Conservation (phyloP, 1,140 invertebrate species). For the Frieseomelitta varia region DNA sequence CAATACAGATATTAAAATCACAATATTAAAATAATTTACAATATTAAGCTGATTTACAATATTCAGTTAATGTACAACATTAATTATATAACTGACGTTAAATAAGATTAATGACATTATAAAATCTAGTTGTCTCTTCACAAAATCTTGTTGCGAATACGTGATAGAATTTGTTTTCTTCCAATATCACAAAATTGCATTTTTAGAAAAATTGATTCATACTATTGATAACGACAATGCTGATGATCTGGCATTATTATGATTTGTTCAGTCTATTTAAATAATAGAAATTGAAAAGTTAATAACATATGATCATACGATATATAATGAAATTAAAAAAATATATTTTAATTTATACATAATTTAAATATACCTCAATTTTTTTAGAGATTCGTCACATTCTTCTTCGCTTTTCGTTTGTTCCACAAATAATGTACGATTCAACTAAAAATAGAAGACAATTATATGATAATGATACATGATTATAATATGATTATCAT, state of each 20-base stretch:
- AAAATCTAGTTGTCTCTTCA: not conserved
- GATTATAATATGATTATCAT: not conserved
- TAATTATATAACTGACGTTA: not conserved
- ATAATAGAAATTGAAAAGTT: not conserved
- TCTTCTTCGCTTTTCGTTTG: not conserved
- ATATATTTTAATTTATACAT: no score
- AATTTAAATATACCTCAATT: constrained; percentile 27
- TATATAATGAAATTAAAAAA: not conserved
- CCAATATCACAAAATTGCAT: not conserved
- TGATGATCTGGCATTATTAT: not conserved
- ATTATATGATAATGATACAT: not conserved
- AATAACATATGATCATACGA: not conserved
- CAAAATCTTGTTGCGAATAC: not conserved
- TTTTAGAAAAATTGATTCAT: not conserved
- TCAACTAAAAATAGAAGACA: constrained; percentile 33
- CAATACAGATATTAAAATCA: not conserved
- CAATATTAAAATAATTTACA: not conserved
- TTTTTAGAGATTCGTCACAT: constrained; percentile 3
- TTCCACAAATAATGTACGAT: constrained; percentile 29
- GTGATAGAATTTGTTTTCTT: no score
- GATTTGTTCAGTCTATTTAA: not conserved
- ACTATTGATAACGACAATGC: not conserved
- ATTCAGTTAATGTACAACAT: constrained; percentile 3
- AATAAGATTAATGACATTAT: not conserved
- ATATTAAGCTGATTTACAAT: not conserved